Percentiles rank a stretch among this genome's conserved stretches.
phyloP scores from a whole-genome alignment of 2,888 invertebrate species.

The Tetropium fuscum region DNA sequence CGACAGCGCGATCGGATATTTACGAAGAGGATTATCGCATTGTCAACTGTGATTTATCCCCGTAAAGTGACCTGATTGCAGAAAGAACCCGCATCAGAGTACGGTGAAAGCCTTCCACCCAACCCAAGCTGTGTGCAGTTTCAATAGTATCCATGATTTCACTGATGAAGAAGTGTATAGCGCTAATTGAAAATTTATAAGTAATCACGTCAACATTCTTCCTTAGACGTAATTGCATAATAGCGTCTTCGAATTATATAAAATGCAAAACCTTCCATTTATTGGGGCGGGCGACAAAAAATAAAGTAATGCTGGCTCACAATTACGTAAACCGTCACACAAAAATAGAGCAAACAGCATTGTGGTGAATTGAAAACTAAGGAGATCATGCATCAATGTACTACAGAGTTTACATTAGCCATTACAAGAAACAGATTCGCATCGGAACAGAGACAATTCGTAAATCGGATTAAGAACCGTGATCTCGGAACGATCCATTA shows the following conservation, averaged over 20 bases:
- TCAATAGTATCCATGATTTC: too few species aligned
- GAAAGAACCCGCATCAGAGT: too few species aligned
- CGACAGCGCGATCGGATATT: slow-evolving; percentile 56
- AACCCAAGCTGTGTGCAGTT: too few species aligned
- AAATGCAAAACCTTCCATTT: background rate
- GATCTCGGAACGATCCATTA: slow-evolving; percentile 61
- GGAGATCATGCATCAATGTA: slow-evolving; percentile 51
- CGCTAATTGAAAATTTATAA: too few species aligned
- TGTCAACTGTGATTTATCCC: slow-evolving; percentile 43
- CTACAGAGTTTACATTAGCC: slow-evolving; percentile 54
- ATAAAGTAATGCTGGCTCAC: background rate
- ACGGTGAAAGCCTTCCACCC: too few species aligned
- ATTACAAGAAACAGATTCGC: slow-evolving; percentile 56
- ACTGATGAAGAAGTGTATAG: too few species aligned
- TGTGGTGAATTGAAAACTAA: slow-evolving; percentile 47
- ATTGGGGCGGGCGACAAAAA: background rate
- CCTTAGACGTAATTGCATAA: too few species aligned
- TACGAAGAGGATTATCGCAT: slow-evolving; percentile 55
- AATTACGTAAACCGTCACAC: background rate
- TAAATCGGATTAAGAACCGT: slow-evolving; percentile 62
- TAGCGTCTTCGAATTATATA: too few species aligned
- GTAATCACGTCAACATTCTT: too few species aligned
- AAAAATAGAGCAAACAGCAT: slow-evolving; percentile 38
- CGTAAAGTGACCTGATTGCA: background rate
- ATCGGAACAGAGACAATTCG: slow-evolving; percentile 46